Conservation (phyloP, 2,113 vertebrate species). For the Microcebus lehilahytsara region DNA sequence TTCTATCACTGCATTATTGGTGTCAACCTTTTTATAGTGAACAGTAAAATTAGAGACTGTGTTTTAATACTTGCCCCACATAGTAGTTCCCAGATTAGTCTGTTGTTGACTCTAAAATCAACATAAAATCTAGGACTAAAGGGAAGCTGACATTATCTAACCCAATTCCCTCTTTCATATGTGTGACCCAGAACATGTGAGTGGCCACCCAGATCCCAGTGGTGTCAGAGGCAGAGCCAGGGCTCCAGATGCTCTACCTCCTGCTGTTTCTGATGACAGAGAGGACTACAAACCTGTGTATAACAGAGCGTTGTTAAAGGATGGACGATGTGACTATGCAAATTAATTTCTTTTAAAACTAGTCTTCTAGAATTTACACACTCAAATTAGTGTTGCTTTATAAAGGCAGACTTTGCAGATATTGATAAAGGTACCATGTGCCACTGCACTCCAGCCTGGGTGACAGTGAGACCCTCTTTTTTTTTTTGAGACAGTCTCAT, state of each 20-base stretch:
- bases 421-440: neutral
- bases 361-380: neutral
- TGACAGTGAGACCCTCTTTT: too few species aligned
- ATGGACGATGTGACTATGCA: neutral
- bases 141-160: neutral
- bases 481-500: too few species aligned
- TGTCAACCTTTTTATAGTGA: neutral
- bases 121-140: neutral
- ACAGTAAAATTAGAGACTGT: neutral
- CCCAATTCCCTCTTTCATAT: neutral
- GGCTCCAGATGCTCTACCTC: neutral
- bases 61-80: neutral
- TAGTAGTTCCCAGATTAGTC: neutral
- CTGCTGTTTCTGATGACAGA: neutral
- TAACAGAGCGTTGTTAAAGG: neutral
- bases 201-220: neutral
- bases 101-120: constrained; percentile 15
- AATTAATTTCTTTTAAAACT: neutral
- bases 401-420: neutral
- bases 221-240: neutral
- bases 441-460: too few species aligned
- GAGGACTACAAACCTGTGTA: neutral
- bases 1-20: neutral
- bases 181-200: neutral
- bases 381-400: neutral